Evolutionary conservation across 2,113 vertebrate genomes (phyloP).

Genomic region (Hemibagrus wyckioides): DNA sequence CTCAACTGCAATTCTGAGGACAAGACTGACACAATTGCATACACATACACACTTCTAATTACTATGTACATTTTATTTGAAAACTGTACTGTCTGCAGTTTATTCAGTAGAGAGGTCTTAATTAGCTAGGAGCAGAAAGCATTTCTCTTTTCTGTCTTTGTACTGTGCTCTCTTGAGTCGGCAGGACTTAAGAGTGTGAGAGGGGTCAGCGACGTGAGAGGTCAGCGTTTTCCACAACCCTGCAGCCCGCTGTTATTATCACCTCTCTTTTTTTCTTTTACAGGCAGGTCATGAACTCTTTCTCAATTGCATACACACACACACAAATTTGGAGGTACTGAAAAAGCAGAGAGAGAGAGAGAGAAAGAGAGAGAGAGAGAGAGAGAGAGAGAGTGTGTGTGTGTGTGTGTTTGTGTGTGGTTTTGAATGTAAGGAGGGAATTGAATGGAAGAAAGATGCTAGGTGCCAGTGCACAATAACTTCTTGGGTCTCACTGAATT

Average conservation of each 20-base stretch:
- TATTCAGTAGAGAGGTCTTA: constrained; percentile 5
- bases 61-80: constrained; percentile 17
- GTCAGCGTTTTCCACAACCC: constrained; percentile 66
- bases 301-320: constrained; percentile 57
- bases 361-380: background rate
- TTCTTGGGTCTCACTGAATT: background rate
- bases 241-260: constrained; percentile 60
- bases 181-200: constrained; percentile 40
- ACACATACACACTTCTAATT: background rate
- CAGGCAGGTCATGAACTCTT: constrained; percentile 62
- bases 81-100: constrained; percentile 6
- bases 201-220: constrained; percentile 57
- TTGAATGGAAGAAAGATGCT: background rate
- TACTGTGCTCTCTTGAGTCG: constrained; percentile 10
- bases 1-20: background rate
- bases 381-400: background rate
- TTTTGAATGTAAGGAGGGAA: background rate
- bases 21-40: background rate
- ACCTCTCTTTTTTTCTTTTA: constrained; percentile 62
- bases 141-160: constrained; percentile 10
- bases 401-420: background rate
- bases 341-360: background rate
- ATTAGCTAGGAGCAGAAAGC: constrained; percentile 11
- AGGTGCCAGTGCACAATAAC: background rate
- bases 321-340: background rate